phyloP scores from a whole-genome alignment of 2,113 vertebrate species.

The Martes martes region DNA sequence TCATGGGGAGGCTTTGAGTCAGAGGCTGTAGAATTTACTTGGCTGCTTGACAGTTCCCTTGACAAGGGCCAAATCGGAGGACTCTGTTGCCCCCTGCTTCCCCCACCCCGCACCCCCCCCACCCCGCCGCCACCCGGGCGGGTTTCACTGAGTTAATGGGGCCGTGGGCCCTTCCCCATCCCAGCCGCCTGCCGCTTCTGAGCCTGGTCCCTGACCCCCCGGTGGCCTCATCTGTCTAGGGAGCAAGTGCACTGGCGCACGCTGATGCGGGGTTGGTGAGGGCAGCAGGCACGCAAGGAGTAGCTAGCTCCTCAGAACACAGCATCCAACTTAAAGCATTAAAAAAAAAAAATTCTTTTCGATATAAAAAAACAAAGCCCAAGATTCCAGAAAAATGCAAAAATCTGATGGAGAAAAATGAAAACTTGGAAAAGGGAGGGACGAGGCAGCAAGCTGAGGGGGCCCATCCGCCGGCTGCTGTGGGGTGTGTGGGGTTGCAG shows the following conservation, averaged over 20 bases:
- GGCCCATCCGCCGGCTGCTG: neutral
- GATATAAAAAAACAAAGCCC: neutral
- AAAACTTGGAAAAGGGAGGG: neutral
- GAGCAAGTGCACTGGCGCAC: rapidly evolving
- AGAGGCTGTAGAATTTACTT: neutral
- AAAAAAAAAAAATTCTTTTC: neutral
- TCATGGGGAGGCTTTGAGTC: rapidly evolving
- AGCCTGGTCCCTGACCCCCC: neutral
- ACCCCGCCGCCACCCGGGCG: too few species aligned
- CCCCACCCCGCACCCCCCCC: too few species aligned
- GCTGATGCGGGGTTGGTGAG: neutral
- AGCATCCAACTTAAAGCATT: neutral
- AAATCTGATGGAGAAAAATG: neutral
- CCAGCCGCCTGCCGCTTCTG: neutral
- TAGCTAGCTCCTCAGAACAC: neutral
- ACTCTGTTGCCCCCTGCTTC: neutral
- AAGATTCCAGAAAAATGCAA: neutral
- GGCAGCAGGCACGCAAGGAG: neutral
- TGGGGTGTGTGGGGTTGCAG: rapidly evolving
- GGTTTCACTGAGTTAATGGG: neutral
- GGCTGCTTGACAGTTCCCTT: neutral
- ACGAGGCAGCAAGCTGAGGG: neutral
- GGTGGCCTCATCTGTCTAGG: neutral
- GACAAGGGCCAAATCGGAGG: neutral
- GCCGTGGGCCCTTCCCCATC: neutral